These are phyloP conservation scores for Phenacoccus solenopsis DNA, from an alignment of 1,140 invertebrate species.

Conservation along the genomic window DNA sequence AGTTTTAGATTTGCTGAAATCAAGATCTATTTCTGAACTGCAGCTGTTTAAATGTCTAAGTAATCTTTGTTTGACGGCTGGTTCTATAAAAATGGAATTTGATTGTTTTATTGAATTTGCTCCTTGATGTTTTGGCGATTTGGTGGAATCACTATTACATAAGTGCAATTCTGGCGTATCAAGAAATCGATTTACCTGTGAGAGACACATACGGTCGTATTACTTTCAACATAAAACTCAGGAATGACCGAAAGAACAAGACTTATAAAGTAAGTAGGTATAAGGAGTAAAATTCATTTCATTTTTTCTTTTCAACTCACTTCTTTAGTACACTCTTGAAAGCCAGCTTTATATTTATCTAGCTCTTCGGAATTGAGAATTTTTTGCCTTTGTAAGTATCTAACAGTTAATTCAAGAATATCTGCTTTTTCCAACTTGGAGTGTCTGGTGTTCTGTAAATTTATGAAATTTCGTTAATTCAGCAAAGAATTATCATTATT, in stretches of 20 bases:
- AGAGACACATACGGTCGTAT: no score
- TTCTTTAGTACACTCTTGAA: slow-evolving; percentile 67
- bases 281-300: no score
- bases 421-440: slow-evolving; percentile 84
- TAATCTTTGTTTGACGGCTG: not conserved
- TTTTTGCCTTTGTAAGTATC: slow-evolving; percentile 64
- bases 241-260: no score
- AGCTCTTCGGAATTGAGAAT: slow-evolving; percentile 44
- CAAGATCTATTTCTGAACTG: not conserved
- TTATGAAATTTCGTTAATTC: not conserved
- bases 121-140: not conserved
- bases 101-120: not conserved
- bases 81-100: not conserved
- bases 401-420: slow-evolving; percentile 80
- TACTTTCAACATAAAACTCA: no score
- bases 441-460: slow-evolving; percentile 47
- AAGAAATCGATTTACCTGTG: not conserved
- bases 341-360: slow-evolving; percentile 55
- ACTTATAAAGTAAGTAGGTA: no score
- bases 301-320: slow-evolving; percentile 37
- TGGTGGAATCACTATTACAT: not conserved
- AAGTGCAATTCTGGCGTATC: not conserved
- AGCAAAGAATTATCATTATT: no score
- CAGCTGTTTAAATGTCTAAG: not conserved
- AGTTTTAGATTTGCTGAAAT: not conserved